phyloP scores from a whole-genome alignment of 2,113 vertebrate genomes.

The Chionis minor region DNA sequence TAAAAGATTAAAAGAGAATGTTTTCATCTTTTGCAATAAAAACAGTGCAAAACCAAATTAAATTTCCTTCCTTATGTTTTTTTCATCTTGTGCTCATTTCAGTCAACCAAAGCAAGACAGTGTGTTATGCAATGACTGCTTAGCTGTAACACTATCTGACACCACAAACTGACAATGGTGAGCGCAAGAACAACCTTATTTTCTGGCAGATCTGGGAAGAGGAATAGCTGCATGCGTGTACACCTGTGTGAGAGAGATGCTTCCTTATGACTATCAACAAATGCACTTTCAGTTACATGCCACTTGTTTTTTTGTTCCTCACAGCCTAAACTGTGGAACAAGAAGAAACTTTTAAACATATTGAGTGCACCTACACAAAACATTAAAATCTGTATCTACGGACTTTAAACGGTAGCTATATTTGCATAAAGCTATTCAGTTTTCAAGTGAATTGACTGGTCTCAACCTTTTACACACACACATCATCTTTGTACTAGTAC shows the following conservation, averaged over 20 bases:
- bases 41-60: not conserved
- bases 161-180: not conserved
- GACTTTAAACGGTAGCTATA: not conserved
- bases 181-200: not conserved
- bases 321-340: not conserved
- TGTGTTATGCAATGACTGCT: not conserved
- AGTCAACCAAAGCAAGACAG: not conserved
- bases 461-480: not conserved
- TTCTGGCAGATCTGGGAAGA: not conserved
- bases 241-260: not conserved
- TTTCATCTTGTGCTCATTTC: not conserved
- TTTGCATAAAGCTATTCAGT: not conserved
- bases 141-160: not conserved
- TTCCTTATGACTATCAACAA: not conserved
- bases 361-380: not conserved
- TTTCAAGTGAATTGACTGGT: not conserved
- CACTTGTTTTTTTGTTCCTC: not conserved
- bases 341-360: not conserved
- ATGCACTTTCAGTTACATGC: not conserved
- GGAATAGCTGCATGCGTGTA: not conserved
- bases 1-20: not conserved
- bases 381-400: not conserved
- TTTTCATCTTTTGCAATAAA: not conserved
- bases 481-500: not conserved
- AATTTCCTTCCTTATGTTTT: not conserved